phyloP scores from a whole-genome alignment of 2,888 invertebrate species.

The Embidobia sp. region DNA sequence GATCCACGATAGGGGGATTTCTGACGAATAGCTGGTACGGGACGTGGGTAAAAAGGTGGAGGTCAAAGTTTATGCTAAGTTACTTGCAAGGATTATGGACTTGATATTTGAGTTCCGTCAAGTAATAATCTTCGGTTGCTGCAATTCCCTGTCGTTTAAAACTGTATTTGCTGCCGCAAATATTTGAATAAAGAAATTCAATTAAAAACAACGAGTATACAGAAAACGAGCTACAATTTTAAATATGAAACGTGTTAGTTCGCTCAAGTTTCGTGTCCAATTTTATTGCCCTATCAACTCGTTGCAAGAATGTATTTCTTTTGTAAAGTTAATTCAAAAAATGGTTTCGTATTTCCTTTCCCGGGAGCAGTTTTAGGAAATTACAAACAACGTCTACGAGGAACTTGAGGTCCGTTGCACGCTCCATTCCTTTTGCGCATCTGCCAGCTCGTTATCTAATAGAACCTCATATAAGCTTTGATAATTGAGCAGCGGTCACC shows the following conservation, averaged over 20 bases:
- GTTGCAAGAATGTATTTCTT: neutral
- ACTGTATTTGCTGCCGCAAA: too few relatives aligned
- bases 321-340: neutral
- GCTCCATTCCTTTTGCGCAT: conserved; percentile 72
- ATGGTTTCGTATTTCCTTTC: neutral
- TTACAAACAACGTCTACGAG: conserved; percentile 3
- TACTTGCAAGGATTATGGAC: too few relatives aligned
- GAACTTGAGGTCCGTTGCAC: too few relatives aligned
- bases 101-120: too few relatives aligned
- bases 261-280: too few relatives aligned
- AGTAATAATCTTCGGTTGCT: too few relatives aligned
- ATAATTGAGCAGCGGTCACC: conserved; percentile 77
- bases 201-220: too few relatives aligned
- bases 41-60: neutral
- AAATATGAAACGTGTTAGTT: too few relatives aligned
- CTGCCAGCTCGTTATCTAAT: conserved; percentile 81
- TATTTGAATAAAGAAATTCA: too few relatives aligned
- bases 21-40: neutral
- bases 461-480: conserved; percentile 75
- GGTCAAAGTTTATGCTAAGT: conserved; percentile 11
- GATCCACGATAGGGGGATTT: conserved; percentile 11
- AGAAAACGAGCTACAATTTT: too few relatives aligned
- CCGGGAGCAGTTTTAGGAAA: too few relatives aligned
- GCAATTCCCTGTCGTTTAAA: too few relatives aligned
- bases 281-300: conserved; percentile 1